Conservation (phyloP, 2,797 vertebrate genomes). For the Pipistrellus pygmaeus region DNA sequence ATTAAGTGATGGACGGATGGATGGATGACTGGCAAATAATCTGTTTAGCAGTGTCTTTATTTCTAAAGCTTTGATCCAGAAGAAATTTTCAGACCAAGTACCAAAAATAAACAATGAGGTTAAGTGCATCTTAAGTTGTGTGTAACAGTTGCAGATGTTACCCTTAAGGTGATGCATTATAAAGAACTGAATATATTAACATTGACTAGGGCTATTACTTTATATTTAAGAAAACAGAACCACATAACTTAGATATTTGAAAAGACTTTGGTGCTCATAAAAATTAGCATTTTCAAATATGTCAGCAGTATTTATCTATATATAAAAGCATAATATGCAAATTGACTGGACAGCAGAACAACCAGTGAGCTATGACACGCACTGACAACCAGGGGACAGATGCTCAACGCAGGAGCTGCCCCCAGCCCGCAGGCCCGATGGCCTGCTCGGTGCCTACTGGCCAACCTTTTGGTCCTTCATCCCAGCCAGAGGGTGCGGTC, state of each 20-base stretch:
- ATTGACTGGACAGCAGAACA: accelerated
- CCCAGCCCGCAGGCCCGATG: too few relatives aligned
- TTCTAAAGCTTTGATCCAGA: slow-evolving; percentile 46
- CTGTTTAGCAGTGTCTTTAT: neutral
- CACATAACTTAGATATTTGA: neutral
- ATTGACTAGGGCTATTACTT: neutral
- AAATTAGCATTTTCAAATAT: slow-evolving; percentile 1
- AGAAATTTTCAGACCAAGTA: neutral
- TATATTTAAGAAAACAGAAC: neutral
- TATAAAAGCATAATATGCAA: too few relatives aligned
- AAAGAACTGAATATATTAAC: neutral
- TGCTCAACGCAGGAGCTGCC: too few relatives aligned
- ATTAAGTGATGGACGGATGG: neutral
- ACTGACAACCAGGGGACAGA: too few relatives aligned
- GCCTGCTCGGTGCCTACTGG: too few relatives aligned
- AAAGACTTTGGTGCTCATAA: neutral
- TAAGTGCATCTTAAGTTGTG: neutral
- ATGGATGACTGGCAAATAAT: neutral
- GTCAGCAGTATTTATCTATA: neutral
- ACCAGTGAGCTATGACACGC: too few relatives aligned
- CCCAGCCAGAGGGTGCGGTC: too few relatives aligned
- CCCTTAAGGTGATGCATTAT: neutral
- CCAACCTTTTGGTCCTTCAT: too few relatives aligned
- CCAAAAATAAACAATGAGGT: neutral
- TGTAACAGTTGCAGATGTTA: neutral